phyloP scores from a whole-genome alignment of 2,888 invertebrate species.

The Drosophila nigricruria region DNA sequence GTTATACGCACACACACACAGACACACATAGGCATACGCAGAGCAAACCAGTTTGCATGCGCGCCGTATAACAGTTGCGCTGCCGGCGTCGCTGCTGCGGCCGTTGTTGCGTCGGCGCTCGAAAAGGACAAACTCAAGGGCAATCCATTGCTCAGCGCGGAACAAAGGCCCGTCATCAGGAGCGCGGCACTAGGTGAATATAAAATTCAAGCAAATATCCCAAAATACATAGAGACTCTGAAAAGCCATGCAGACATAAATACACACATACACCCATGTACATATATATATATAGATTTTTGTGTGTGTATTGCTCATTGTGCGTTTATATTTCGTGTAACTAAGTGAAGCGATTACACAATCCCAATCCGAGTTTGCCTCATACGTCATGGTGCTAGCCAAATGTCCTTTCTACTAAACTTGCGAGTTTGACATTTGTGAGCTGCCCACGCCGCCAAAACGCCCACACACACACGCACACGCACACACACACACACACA shows the following conservation, averaged over 20 bases:
- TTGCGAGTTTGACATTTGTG: slow-evolving; percentile 28
- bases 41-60: slow-evolving; percentile 64
- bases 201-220: slow-evolving; percentile 19
- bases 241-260: slow-evolving; percentile 9
- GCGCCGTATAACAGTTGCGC: slow-evolving; percentile 62
- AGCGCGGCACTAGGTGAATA: slow-evolving; percentile 25
- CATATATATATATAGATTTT: neutral
- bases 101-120: slow-evolving; percentile 55
- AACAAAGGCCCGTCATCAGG: slow-evolving; percentile 36
- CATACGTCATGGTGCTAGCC: slow-evolving; percentile 41
- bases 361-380: slow-evolving; percentile 14
- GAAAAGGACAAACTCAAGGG: slow-evolving; percentile 80
- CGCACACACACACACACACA: too few relatives aligned
- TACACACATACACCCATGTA: too few relatives aligned
- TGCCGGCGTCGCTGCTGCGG: slow-evolving; percentile 18
- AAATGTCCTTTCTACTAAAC: slow-evolving; percentile 20
- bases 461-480: neutral
- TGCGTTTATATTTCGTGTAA: neutral
- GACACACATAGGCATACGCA: slow-evolving; percentile 11
- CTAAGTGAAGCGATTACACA: slow-evolving; percentile 41
- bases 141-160: slow-evolving; percentile 45
- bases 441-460: slow-evolving; percentile 27
- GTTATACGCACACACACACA: slow-evolving; percentile 60
- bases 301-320: neutral
- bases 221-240: neutral